Evolutionary conservation across 2,113 vertebrate genomes (phyloP).

Genomic region (Origma solitaria): DNA sequence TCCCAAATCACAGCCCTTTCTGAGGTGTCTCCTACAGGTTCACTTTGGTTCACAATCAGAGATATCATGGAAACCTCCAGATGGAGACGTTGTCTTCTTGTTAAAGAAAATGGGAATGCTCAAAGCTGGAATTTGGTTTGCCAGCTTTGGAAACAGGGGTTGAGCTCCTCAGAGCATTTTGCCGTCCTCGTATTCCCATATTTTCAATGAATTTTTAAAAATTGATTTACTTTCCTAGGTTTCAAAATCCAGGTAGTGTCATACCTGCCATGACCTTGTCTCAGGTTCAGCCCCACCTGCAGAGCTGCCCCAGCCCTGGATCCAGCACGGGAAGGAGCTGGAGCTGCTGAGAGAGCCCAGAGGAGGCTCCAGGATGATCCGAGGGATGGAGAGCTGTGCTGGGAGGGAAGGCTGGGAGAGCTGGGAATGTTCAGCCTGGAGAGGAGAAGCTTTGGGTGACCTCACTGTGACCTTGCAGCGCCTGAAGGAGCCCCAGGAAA

Average conservation of each 20-base stretch:
- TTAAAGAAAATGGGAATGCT: not conserved
- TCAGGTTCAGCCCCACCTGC: too few species aligned
- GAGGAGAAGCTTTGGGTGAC: too few species aligned
- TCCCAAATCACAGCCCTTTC: too few species aligned
- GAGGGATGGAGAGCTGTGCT: not conserved
- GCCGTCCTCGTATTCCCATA: rapidly evolving
- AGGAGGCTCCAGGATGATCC: too few species aligned
- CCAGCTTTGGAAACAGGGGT: rapidly evolving
- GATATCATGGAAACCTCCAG: rapidly evolving
- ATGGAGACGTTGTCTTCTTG: rapidly evolving
- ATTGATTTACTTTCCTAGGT: rapidly evolving
- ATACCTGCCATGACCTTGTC: rapidly evolving
- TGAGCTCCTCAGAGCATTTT: not conserved
- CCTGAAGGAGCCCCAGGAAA: too few species aligned
- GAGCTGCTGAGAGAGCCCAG: too few species aligned
- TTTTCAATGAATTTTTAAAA: rapidly evolving
- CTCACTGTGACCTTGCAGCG: too few species aligned
- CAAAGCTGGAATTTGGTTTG: not conserved
- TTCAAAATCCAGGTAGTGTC: rapidly evolving
- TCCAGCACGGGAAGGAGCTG: too few species aligned
- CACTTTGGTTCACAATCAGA: rapidly evolving
- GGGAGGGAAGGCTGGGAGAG: not conserved
- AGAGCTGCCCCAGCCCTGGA: too few species aligned
- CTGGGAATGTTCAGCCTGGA: too few species aligned
- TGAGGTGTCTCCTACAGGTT: rapidly evolving